These are phyloP conservation scores for Meteorus colon DNA, from an alignment of 2,888 invertebrate species.

Conservation along the genomic window DNA sequence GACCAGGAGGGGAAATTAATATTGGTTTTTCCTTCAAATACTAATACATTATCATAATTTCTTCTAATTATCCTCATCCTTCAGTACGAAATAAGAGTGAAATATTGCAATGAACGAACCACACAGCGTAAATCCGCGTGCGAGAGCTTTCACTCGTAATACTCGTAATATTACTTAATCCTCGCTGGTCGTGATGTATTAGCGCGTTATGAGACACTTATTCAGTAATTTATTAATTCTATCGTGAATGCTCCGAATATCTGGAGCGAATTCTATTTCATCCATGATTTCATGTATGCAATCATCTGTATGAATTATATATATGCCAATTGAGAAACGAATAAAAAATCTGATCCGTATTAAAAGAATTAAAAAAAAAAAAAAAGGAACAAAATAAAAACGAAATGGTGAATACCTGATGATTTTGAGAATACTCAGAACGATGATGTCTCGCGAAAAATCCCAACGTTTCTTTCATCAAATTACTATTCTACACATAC, in stretches of 20 bases:
- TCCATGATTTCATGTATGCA: slow-evolving; percentile 40
- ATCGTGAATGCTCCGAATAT: slow-evolving; percentile 35
- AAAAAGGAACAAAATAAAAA: too few relatives aligned
- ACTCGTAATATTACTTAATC: slow-evolving; percentile 71
- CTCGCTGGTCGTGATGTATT: slow-evolving; percentile 67
- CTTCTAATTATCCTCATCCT: slow-evolving; percentile 27
- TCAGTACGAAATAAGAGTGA: slow-evolving; percentile 18
- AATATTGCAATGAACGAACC: slow-evolving; percentile 23
- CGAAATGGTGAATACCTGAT: background rate
- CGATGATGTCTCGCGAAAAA: background rate
- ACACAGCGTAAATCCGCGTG: slow-evolving; percentile 39
- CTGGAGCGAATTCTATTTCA: slow-evolving; percentile 18
- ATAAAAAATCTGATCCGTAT: background rate
- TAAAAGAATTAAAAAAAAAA: background rate
- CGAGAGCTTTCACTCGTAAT: slow-evolving; percentile 57
- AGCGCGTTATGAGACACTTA: slow-evolving; percentile 42
- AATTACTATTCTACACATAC: background rate
- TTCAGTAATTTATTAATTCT: slow-evolving; percentile 37
- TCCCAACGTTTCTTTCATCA: background rate
- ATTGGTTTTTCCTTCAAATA: slow-evolving; percentile 53
- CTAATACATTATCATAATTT: background rate
- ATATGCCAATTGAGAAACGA: slow-evolving; percentile 33
- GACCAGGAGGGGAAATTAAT: slow-evolving; percentile 73
- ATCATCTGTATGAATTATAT: slow-evolving; percentile 48
- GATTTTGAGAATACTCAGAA: background rate